Percentiles rank a stretch among this genome's conserved stretches.
phyloP scores from a whole-genome alignment of 1,140 invertebrate species.

The Sipha flava region DNA sequence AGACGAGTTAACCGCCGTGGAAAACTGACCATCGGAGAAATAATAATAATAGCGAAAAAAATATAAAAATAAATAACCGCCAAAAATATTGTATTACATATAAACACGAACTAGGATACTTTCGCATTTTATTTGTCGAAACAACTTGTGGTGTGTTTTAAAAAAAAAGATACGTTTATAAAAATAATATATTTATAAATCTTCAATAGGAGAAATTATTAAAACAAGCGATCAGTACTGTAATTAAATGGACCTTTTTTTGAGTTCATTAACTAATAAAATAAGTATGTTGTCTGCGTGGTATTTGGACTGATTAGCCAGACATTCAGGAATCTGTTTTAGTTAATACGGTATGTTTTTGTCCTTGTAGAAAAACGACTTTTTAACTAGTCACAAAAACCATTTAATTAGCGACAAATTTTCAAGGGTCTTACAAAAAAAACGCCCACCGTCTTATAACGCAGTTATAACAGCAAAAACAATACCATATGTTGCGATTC shows the following conservation, averaged over 20 bases:
- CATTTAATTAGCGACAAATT: conserved; percentile 30
- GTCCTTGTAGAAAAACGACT: background rate
- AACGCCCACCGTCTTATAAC: background rate
- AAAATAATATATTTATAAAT: background rate
- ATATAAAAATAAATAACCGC: background rate
- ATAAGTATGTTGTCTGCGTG: background rate
- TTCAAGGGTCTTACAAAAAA: background rate
- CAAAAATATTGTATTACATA: background rate
- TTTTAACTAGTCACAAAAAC: background rate
- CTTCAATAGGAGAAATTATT: background rate
- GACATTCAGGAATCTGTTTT: background rate
- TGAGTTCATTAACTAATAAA: conserved; percentile 2
- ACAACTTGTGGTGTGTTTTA: too few relatives aligned
- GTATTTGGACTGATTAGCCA: conserved; percentile 6
- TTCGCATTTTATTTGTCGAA: background rate
- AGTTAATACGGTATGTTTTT: background rate
- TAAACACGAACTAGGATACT: background rate
- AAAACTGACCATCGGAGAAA: background rate
- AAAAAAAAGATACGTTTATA: background rate
- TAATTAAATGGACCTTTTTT: background rate
- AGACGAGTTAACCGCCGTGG: background rate
- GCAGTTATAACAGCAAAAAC: background rate
- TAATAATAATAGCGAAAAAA: background rate
- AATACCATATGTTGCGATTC: conserved; percentile 1
- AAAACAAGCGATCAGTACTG: background rate